Evolutionary conservation across 2,797 vertebrate species (phyloP).

Genomic region (Acestrorhynchus altus): DNA sequence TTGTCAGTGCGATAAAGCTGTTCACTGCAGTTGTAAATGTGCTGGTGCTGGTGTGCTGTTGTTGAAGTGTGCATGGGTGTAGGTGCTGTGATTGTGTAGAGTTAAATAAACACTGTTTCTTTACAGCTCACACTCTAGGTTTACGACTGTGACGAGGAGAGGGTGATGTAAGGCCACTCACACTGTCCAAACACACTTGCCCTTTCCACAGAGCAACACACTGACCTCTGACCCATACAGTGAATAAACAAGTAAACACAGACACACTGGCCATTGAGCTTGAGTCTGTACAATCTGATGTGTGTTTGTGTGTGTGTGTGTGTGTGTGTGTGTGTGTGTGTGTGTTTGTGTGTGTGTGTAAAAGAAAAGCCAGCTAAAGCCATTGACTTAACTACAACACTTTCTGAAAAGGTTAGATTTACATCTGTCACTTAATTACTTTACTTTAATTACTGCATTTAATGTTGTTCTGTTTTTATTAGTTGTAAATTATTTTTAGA

Average conservation of each 20-base stretch:
- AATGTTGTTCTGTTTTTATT: too few relatives aligned
- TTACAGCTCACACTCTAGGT: conserved; percentile 8
- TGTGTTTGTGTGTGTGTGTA: neutral
- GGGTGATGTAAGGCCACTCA: conserved; percentile 56
- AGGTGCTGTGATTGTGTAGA: neutral
- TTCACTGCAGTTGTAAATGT: too few relatives aligned
- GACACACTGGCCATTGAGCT: neutral
- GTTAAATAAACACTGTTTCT: conserved; percentile 1
- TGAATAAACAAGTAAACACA: conserved; percentile 66
- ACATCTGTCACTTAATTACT: too few relatives aligned
- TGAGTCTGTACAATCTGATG: neutral
- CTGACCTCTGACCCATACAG: conserved; percentile 58
- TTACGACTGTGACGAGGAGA: conserved; percentile 15
- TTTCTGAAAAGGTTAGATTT: too few relatives aligned
- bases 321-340: neutral
- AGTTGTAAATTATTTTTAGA: too few relatives aligned
- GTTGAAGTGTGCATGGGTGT: too few relatives aligned
- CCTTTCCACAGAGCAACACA: conserved; percentile 53
- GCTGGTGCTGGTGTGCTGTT: too few relatives aligned
- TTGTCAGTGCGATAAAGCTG: too few relatives aligned
- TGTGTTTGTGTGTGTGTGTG: neutral
- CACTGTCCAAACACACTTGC: conserved; percentile 63
- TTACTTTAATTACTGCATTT: too few relatives aligned
- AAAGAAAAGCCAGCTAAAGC: neutral
- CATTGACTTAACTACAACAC: neutral